These are phyloP conservation scores for Papilio demoleus DNA, from an alignment of 2,888 invertebrate genomes.

Conservation along the genomic window DNA sequence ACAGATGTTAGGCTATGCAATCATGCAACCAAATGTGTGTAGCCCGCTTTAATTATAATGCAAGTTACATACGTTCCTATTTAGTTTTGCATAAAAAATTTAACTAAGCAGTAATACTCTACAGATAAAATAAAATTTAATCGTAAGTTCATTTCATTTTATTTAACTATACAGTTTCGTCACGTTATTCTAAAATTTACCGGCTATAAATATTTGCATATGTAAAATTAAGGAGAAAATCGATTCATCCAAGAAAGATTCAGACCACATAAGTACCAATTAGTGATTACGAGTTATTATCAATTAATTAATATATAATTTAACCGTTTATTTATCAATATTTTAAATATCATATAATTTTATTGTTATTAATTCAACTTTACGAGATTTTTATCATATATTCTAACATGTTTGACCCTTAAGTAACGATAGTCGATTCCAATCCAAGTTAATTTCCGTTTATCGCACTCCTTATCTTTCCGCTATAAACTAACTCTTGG, in stretches of 20 bases:
- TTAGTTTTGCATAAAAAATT: neutral
- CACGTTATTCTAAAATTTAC: no score
- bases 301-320: neutral
- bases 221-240: neutral
- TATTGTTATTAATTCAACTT: no score
- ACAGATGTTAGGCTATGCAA: no score
- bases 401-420: conserved; percentile 19
- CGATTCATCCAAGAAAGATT: neutral
- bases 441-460: conserved; percentile 37
- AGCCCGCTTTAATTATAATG: neutral
- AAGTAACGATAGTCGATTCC: conserved; percentile 13
- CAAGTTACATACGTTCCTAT: neutral
- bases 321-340: neutral
- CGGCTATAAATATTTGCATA: no score
- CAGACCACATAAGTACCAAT: neutral
- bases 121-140: no score
- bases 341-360: no score
- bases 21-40: neutral
- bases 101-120: neutral
- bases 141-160: no score
- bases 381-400: conserved; percentile 1
- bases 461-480: conserved; percentile 32
- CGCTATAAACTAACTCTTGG: conserved; percentile 5
- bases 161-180: no score
- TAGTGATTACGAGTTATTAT: neutral